These are phyloP conservation scores for Hippolais icterina DNA, from an alignment of 2,113 vertebrate species.

Conservation along the genomic window DNA sequence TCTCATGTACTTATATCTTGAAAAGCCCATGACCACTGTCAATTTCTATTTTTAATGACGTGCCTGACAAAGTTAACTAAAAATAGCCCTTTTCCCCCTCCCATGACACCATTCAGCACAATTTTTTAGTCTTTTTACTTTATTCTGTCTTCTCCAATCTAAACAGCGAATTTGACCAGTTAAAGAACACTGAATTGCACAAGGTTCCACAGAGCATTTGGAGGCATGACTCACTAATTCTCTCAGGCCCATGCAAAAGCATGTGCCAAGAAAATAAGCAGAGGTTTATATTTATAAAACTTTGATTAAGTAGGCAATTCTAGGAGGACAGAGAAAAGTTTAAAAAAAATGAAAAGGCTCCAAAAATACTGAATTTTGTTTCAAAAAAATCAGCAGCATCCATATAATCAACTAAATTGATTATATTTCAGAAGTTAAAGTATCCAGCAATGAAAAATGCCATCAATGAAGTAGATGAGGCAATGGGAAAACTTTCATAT, in stretches of 20 bases:
- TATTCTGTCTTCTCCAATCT: background rate
- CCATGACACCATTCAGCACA: background rate
- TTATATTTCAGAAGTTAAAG: background rate
- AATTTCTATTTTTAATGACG: background rate
- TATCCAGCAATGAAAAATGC: background rate
- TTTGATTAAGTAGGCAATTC: background rate
- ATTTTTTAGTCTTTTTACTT: background rate
- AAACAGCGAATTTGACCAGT: background rate
- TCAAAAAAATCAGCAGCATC: background rate
- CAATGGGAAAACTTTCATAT: background rate
- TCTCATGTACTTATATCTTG: background rate
- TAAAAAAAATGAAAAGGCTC: background rate
- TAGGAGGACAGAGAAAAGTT: background rate
- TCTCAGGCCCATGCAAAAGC: background rate
- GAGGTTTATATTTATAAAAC: background rate
- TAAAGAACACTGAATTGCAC: background rate
- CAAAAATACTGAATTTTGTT: background rate
- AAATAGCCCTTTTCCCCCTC: background rate
- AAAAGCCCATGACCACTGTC: background rate
- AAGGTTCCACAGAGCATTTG: background rate
- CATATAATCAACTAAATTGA: background rate
- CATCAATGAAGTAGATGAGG: background rate
- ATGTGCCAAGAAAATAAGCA: background rate
- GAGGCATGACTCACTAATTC: background rate
- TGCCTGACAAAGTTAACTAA: background rate